These are phyloP conservation scores for Halcyon leucocephala DNA, from an alignment of 2,797 vertebrate species.

Conservation along the genomic window DNA sequence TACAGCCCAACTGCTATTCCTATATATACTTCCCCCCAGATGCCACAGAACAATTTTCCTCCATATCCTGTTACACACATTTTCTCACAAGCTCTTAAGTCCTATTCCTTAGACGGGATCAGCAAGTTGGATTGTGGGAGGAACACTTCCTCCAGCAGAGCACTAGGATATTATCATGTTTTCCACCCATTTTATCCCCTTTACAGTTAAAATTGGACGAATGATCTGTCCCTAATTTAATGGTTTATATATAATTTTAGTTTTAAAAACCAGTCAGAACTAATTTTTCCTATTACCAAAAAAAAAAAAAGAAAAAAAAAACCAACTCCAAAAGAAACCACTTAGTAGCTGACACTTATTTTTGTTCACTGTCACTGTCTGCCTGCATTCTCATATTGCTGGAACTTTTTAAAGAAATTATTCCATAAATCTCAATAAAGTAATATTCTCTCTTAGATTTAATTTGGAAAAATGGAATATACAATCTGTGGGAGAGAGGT, in stretches of 20 bases:
- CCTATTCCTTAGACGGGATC: constrained; percentile 39
- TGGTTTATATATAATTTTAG: constrained; percentile 57
- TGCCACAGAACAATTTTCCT: constrained; percentile 43
- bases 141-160: constrained; percentile 18
- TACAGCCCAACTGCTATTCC: not conserved
- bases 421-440: constrained; percentile 79
- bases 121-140: constrained; percentile 34
- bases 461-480: constrained; percentile 77
- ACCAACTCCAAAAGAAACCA: constrained; percentile 41
- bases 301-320: not conserved
- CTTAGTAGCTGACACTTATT: constrained; percentile 60
- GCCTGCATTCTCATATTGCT: constrained; percentile 56
- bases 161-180: constrained; percentile 44
- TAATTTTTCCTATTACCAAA: constrained; percentile 49
- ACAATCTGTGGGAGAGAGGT: constrained; percentile 72
- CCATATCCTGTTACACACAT: constrained; percentile 40
- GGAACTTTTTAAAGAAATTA: constrained; percentile 72
- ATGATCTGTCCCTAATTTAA: constrained; percentile 47
- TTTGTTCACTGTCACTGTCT: constrained; percentile 61
- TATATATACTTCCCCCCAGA: not conserved
- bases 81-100: constrained; percentile 47
- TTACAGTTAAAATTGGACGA: constrained; percentile 39
- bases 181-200: constrained; percentile 53
- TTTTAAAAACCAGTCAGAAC: constrained; percentile 53
- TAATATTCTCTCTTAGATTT: constrained; percentile 73